Evolutionary conservation across 1,140 invertebrate species (phyloP).

Genomic region (Parasteatoda tepidariorum): DNA sequence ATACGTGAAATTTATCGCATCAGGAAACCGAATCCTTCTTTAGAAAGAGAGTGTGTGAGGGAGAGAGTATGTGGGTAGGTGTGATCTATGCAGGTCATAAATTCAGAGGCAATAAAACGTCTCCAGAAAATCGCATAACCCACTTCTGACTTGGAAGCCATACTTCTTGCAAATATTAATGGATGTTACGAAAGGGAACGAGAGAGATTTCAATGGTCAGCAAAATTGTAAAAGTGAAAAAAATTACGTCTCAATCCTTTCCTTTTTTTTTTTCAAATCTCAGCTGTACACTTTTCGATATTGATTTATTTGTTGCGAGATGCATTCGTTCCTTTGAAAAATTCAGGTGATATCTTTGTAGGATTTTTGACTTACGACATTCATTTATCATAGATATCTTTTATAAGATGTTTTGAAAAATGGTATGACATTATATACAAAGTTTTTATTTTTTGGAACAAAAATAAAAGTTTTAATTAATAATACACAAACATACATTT

Average conservation of each 20-base stretch:
- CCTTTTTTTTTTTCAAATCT: too few species aligned
- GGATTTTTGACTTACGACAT: too few species aligned
- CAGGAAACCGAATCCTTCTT: background rate
- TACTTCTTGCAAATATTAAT: constrained; percentile 42
- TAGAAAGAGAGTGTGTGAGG: background rate
- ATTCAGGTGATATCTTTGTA: too few species aligned
- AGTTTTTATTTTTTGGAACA: too few species aligned
- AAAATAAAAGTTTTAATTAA: too few species aligned
- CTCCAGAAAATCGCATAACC: constrained; percentile 15
- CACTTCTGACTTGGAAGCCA: background rate
- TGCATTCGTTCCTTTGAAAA: too few species aligned
- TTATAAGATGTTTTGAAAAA: too few species aligned
- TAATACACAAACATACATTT: too few species aligned
- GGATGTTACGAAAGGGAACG: constrained; percentile 22
- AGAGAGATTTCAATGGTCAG: background rate
- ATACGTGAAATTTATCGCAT: constrained; percentile 35
- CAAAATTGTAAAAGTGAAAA: background rate
- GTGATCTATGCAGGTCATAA: constrained; percentile 34
- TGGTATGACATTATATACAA: too few species aligned
- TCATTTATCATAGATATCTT: too few species aligned
- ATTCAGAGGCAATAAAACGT: constrained; percentile 49
- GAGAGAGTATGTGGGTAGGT: background rate
- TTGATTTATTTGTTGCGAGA: too few species aligned
- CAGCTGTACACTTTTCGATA: too few species aligned
- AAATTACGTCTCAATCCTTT: background rate